Base-by-base conservation (phyloP, 1,140 invertebrate genomes). In the Drosophila chauvacae region DNA sequence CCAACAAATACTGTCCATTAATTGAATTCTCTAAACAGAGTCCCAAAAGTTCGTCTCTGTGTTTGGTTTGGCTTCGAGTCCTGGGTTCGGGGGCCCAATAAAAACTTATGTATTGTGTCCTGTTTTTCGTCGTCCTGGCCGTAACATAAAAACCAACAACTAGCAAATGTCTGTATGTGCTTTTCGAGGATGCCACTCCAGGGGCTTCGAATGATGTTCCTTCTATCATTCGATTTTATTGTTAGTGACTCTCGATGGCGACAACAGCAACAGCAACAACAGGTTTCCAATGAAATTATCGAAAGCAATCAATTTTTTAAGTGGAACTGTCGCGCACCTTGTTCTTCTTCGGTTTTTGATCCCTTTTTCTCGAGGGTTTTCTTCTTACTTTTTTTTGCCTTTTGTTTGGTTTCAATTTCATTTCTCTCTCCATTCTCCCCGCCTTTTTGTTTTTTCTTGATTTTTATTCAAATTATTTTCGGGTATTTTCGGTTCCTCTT, bases 261-360 rank as follows among this genome's bases (percentile, higher is more conserved):
- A 59, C 39, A 59, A 28, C 23, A 23, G 3, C 23, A 23, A 23
- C 13, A 51, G 53, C 63, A 47, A 84, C 81, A 81, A 80, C 84
- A 78, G 73, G 85, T 90, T 90, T 90, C 85, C 80, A 90, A 85
- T 90, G 85, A 88, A 88, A 85, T 88, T 84, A 88, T 88, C 85
- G 85, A 88, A 88, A 75, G 73, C 84, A 88, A 88, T 88, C 84
- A 88, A 90, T 90, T 88, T 88, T 88, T 88, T 90, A 88, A 88
- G 85, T 88, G 84, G 85, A 88, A 88, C 70, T 85, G 72, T 84
- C 74, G 78, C 80, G 80, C 83, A 81, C 64, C 78, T 73, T 51
- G 74, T 76, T 80, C 62, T 77, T 75, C 41, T 51, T 55, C 48
- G 45, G 66, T 64, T 47, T 47, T 70, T 44, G 50, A 51, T 61